A percentile compares a stretch with the other conserved stretches of the same genome.
phyloP scores from a whole-genome alignment of 2,113 vertebrate genomes.

The Abramis brama region DNA sequence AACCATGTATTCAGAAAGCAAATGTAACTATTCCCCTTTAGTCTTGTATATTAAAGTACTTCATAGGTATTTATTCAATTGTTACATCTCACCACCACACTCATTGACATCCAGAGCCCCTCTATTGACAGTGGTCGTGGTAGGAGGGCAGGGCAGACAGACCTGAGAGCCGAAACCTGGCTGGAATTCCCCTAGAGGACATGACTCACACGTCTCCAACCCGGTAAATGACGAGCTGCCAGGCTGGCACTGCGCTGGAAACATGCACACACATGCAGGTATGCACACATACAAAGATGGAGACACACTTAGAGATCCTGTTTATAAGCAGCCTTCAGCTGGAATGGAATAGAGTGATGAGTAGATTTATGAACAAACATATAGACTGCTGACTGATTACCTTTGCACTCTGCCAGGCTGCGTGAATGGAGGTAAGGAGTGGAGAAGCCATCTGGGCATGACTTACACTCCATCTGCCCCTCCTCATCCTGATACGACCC shows the following conservation, averaged over 20 bases:
- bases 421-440: constrained; percentile 94
- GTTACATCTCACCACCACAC: constrained; percentile 86
- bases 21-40: background rate
- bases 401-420: constrained; percentile 89
- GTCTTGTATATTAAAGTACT: background rate
- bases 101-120: constrained; percentile 85
- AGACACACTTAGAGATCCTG: constrained; percentile 24
- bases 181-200: constrained; percentile 90
- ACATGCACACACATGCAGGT: constrained; percentile 30
- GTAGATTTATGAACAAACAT: background rate
- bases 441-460: constrained; percentile 85
- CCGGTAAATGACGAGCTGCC: constrained; percentile 91
- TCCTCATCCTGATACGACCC: constrained; percentile 94
- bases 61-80: background rate
- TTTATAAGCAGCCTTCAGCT: background rate
- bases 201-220: constrained; percentile 95
- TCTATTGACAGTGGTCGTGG: constrained; percentile 90
- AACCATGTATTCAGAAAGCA: background rate
- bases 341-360: background rate
- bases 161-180: constrained; percentile 80
- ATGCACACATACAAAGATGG: constrained; percentile 7
- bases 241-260: constrained; percentile 90
- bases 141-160: constrained; percentile 84
- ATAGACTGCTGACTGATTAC: constrained; percentile 65
- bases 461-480: constrained; percentile 91